phyloP scores from a whole-genome alignment of 2,888 invertebrate genomes.

The Escarpia spicata region DNA sequence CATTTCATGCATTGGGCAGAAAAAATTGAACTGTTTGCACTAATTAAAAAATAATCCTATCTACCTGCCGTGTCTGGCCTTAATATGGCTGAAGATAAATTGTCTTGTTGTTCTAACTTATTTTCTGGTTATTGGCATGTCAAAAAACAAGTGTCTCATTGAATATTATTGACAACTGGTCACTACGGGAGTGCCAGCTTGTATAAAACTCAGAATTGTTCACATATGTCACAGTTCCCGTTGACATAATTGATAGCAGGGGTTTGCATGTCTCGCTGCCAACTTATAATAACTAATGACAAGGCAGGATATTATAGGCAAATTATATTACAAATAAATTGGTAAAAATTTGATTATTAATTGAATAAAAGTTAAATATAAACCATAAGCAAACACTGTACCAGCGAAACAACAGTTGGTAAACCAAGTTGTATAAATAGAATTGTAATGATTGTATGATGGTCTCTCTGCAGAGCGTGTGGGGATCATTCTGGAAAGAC shows the following conservation, averaged over 20 bases:
- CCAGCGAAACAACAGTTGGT: no score
- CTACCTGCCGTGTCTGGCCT: no score
- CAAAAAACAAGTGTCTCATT: background rate
- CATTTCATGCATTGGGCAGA: no score
- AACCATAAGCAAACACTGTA: no score
- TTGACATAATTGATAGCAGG: background rate
- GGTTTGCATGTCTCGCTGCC: background rate
- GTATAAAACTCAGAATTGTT: background rate
- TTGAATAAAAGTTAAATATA: background rate
- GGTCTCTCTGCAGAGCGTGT: slow-evolving; percentile 73
- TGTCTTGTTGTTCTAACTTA: background rate
- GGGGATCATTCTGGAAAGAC: slow-evolving; percentile 94
- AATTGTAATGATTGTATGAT: background rate
- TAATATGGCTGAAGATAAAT: no score
- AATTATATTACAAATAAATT: background rate
- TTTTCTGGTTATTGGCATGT: background rate
- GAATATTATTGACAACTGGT: background rate
- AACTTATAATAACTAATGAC: background rate
- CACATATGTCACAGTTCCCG: background rate
- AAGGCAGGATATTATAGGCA: background rate
- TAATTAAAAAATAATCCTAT: no score
- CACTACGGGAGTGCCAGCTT: no score
- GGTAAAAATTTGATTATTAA: background rate
- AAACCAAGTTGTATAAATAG: background rate
- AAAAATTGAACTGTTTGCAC: no score